Percentiles rank a stretch among this genome's conserved stretches.
phyloP scores from a whole-genome alignment of 2,113 vertebrate species.

The Albula glossodonta region DNA sequence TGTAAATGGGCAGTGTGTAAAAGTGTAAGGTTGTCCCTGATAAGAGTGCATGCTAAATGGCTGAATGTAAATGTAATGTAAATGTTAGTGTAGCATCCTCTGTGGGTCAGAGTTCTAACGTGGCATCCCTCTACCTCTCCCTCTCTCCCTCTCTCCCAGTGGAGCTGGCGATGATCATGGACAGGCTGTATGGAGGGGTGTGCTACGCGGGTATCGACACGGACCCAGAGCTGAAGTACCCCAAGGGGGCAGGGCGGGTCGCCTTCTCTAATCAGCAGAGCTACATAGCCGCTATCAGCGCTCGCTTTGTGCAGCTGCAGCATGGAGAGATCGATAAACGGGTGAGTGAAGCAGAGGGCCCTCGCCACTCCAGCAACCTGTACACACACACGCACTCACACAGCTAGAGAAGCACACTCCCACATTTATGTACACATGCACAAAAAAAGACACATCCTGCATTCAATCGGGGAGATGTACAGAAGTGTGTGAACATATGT shows the following conservation, averaged over 20 bases:
- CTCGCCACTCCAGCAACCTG: conserved; percentile 26
- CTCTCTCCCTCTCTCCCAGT: conserved; percentile 66
- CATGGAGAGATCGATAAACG: conserved; percentile 99
- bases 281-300: conserved; percentile 99
- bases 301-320: conserved; percentile 99
- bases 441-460: not conserved
- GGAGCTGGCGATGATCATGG: conserved; percentile 99
- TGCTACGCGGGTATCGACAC: conserved; percentile 99
- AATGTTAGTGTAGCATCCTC: too few species aligned
- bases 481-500: too few species aligned
- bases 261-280: conserved; percentile 99
- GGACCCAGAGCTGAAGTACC: conserved; percentile 98
- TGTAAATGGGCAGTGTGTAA: too few species aligned
- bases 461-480: too few species aligned
- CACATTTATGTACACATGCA: not conserved
- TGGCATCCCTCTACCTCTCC: too few species aligned
- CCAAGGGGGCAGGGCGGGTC: conserved; percentile 96
- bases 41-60: too few species aligned
- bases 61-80: too few species aligned
- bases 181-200: conserved; percentile 95
- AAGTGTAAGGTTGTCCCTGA: too few species aligned
- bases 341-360: conserved; percentile 74
- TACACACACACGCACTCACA: not conserved
- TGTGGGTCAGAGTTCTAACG: too few species aligned
- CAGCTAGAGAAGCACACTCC: not conserved